These are phyloP conservation scores for Athripsodes cinereus DNA, from an alignment of 2,888 invertebrate species.

Conservation along the genomic window DNA sequence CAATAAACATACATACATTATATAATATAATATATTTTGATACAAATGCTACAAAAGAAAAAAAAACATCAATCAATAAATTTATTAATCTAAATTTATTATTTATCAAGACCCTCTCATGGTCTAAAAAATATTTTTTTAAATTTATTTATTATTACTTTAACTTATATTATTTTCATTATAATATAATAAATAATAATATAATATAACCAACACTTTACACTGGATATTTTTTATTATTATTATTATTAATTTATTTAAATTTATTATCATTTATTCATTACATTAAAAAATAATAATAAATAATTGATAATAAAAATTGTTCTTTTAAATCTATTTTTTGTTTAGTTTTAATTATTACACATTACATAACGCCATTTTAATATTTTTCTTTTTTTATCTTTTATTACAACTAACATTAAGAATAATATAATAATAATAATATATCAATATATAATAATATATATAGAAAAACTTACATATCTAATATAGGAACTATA, in stretches of 20 bases:
- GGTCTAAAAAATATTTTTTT: background rate
- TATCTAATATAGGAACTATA: slow-evolving; percentile 27
- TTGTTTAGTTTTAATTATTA: no score
- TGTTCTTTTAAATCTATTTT: no score
- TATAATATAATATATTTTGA: slow-evolving; percentile 21
- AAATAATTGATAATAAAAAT: no score
- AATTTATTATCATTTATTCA: no score
- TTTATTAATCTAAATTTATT: no score
- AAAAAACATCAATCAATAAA: slow-evolving; percentile 23
- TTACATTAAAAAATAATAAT: no score
- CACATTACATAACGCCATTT: background rate
- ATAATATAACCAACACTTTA: slow-evolving; percentile 15
- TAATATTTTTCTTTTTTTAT: background rate
- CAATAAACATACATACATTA: slow-evolving; percentile 3
- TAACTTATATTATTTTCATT: no score
- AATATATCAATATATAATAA: background rate
- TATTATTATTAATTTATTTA: background rate
- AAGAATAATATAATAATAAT: background rate
- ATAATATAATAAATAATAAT: no score
- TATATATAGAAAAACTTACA: slow-evolving; percentile 27
- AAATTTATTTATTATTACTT: background rate
- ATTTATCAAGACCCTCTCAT: background rate
- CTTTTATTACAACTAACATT: no score
- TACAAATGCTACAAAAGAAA: slow-evolving; percentile 27
- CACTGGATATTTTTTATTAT: slow-evolving; percentile 9